Percentiles rank a stretch among this genome's conserved stretches.
phyloP scores from a whole-genome alignment of 2,888 invertebrate species.

The Hipparchia sbordonii region DNA sequence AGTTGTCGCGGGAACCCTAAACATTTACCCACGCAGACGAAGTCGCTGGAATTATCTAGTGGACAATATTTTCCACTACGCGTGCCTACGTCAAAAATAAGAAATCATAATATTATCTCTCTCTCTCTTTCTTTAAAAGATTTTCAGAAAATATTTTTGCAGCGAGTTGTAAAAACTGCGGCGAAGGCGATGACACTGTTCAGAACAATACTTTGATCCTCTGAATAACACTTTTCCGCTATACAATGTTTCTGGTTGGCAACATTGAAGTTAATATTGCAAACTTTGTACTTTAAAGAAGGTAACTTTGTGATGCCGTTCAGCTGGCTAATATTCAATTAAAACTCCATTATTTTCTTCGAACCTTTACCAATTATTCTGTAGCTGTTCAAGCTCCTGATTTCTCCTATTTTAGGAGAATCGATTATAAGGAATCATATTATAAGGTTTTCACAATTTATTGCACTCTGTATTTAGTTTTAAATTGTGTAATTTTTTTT shows the following conservation, averaged over 20 bases:
- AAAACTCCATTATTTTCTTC: conserved; percentile 73
- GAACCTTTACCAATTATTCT: conserved; percentile 62
- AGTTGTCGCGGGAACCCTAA: no score
- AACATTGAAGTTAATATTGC: conserved; percentile 19
- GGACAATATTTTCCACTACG: no score
- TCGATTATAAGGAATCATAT: neutral
- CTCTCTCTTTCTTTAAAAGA: no score
- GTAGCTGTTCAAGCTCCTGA: conserved; percentile 49
- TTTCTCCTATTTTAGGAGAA: neutral
- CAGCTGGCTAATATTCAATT: conserved; percentile 76
- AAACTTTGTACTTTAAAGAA: conserved; percentile 36
- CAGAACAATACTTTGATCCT: conserved; percentile 9
- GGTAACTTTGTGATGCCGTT: conserved; percentile 59
- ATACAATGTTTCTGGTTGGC: conserved; percentile 19
- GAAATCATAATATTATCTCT: neutral
- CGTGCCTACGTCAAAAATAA: neutral
- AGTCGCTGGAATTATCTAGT: no score
- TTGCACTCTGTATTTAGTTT: no score
- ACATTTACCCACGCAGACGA: no score
- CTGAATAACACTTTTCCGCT: conserved; percentile 20
- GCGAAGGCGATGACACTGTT: neutral
- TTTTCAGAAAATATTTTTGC: conserved; percentile 1
- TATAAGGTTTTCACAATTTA: no score
- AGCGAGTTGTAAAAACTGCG: neutral
- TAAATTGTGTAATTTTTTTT: no score